Conservation (phyloP, 1,140 invertebrate genomes). For the Drosophila trapezifrons region DNA sequence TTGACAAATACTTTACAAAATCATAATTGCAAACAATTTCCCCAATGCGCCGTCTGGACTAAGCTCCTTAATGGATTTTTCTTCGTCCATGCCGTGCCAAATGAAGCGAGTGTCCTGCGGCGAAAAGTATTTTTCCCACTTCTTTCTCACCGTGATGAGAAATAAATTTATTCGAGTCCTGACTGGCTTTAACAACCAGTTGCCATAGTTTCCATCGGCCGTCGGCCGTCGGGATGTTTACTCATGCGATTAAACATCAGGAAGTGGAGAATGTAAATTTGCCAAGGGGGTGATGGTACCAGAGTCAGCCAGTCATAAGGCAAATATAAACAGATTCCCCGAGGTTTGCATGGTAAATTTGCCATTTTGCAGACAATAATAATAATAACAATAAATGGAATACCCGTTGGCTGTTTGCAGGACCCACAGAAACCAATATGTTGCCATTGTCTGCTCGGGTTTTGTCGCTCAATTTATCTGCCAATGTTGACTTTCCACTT, state of each 20-base stretch:
- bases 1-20: conserved; percentile 54
- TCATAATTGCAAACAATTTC: conserved; percentile 54
- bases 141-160: conserved; percentile 1
- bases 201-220: conserved; percentile 29
- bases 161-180: conserved; percentile 20
- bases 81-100: not conserved
- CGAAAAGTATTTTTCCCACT: conserved; percentile 9
- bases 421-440: conserved; percentile 59
- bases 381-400: conserved; percentile 33
- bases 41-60: conserved; percentile 8
- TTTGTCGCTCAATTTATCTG: conserved; percentile 52
- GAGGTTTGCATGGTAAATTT: conserved; percentile 40
- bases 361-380: conserved; percentile 34
- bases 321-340: conserved; percentile 33
- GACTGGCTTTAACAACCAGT: not conserved
- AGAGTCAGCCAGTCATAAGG: conserved; percentile 23
- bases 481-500: conserved; percentile 45
- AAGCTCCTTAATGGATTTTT: conserved; percentile 37
- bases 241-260: conserved; percentile 29
- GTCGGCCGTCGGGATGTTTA: conserved; percentile 10
- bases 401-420: conserved; percentile 32
- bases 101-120: conserved; percentile 12
- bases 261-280: conserved; percentile 24
- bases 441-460: conserved; percentile 49
- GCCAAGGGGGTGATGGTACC: conserved; percentile 12